Base-by-base conservation (phyloP, 2,888 invertebrate species). In the Rhagonycha lutea region DNA sequence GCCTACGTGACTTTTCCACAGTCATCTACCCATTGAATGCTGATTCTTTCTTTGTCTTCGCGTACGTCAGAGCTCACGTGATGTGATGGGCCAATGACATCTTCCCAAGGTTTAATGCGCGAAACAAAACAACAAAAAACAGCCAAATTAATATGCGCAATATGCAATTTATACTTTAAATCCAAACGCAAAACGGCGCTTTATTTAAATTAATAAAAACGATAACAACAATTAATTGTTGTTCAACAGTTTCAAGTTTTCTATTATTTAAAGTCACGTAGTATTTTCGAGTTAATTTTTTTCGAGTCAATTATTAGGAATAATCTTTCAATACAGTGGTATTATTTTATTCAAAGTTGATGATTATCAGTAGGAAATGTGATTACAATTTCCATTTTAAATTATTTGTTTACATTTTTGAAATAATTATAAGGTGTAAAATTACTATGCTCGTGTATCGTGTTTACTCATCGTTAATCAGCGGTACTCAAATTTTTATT, bases 1-100 rank as follows among this genome's bases (percentile, higher is more conserved):
- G 83, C 82, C 82, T 85, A 85, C 84, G 85, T 85, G 85, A 85
- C 84, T 82, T 81, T 80, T 80, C 79, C 76, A 80, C 74, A 79
- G 79, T 80, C 82, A 83, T 82, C 82, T 83, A 81, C 81, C 82
- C 82, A 81, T 82, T 76, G 80, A 77, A 80, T 72, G n/a, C n/a
- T n/a, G 63, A 72, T 71, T 80, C 81, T 75, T 81, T 82, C 83
- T 83, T 83, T 83, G 83, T 83, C 80, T 81, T 68, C 68, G 68
- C 76, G 79, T 78, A 81, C 82, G 82, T 81, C 79, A 80, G 23
- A 14, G 74, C 65, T 78, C 82, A 83, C 80, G 78, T 82, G 83
- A 79, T 69, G 32, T 60, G 14, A 63, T 32, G 47, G 72, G 72
- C 77, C 77, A 77, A 77, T 77, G 74, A 77, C 71, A 73, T 77